Base-by-base conservation (phyloP, 2,113 vertebrate species). In the Plestiodon gilberti region DNA sequence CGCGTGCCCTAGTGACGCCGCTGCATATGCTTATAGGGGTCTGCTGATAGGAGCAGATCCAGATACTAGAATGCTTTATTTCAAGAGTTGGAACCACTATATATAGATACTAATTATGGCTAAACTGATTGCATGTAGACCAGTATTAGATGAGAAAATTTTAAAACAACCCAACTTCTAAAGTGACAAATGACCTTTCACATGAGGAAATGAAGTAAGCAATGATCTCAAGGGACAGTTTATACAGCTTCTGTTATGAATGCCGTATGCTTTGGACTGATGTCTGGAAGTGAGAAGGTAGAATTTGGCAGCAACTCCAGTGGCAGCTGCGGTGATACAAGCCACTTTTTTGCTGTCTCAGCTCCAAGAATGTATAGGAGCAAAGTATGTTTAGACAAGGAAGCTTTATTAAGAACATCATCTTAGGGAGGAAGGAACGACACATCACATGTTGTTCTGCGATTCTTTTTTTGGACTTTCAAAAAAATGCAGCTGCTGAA, bases 331-430 rank as follows among this genome's bases (percentile, higher is more conserved):
- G 35, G 33, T 14, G 57, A 23, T 22, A 35, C 35, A 61, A 61
- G 10, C n/a, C 22, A 25, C 11, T 28, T 25, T 52, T 61, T 43
- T 43, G 55, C 69, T 33, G 69, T 33, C 35, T 83, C 82, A 83
- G 57, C 57, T 48, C 20, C 10, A 35, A 64, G 35, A 75, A 75
- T 83, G n/a, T 75, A 64, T 83, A 83, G 82, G 57, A 83, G 40
- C 38, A 43, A 75, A 75, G 67, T 62, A 75, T 43, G 43, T 78
- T 75, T 75, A 75, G 38, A 64, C 71, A 48, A 75, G 80, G 69
- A 82, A 52, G 43, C 80, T 28, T 82, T 73, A 62, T 52, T 74
- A 75, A 75, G 74, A 74, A 83, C 23, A 83, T 74, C 30, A 43
- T n/a, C 55, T 43, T 62, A 35, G 8, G 55, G 43, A 48, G 43